These are phyloP conservation scores for Carassius auratus DNA, from an alignment of 2,113 vertebrate genomes.

Conservation along the genomic window DNA sequence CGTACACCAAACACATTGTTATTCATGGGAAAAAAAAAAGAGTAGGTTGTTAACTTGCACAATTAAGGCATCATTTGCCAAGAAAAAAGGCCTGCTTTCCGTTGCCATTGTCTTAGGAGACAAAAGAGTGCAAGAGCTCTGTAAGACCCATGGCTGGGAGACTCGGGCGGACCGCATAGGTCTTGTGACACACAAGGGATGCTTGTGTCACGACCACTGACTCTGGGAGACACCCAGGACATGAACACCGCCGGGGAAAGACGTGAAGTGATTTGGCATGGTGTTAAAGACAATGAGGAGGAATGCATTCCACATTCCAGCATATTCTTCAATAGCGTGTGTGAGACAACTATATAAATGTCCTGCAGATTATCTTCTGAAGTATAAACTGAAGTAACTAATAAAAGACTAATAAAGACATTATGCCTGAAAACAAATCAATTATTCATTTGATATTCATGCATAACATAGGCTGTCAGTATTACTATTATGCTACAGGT, in stretches of 20 bases:
- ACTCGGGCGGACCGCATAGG: constrained; percentile 63
- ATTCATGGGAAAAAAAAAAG: constrained; percentile 65
- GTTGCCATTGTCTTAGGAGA: constrained; percentile 71
- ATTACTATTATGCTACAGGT: background rate
- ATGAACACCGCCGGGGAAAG: constrained; percentile 61
- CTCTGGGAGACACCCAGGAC: constrained; percentile 66
- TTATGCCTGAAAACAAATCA: constrained; percentile 68
- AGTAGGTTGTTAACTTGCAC: constrained; percentile 76
- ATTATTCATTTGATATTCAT: constrained; percentile 57
- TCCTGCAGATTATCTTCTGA: constrained; percentile 2
- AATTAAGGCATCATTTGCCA: constrained; percentile 79
- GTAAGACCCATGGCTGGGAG: constrained; percentile 54
- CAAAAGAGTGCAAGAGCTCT: constrained; percentile 70
- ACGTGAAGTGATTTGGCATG: constrained; percentile 74
- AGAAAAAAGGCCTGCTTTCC: constrained; percentile 64
- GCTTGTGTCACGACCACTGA: constrained; percentile 73
- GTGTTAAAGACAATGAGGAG: constrained; percentile 66
- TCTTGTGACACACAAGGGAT: constrained; percentile 69
- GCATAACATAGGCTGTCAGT: background rate
- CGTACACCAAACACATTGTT: constrained; percentile 69
- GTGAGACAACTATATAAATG: constrained; percentile 12
- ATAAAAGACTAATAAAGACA: constrained; percentile 59
- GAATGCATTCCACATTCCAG: constrained; percentile 54
- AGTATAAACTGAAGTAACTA: background rate
- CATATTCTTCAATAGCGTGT: constrained; percentile 2